Evolutionary conservation across 2,113 vertebrate species (phyloP).

Genomic region (Nymphicus hollandicus): DNA sequence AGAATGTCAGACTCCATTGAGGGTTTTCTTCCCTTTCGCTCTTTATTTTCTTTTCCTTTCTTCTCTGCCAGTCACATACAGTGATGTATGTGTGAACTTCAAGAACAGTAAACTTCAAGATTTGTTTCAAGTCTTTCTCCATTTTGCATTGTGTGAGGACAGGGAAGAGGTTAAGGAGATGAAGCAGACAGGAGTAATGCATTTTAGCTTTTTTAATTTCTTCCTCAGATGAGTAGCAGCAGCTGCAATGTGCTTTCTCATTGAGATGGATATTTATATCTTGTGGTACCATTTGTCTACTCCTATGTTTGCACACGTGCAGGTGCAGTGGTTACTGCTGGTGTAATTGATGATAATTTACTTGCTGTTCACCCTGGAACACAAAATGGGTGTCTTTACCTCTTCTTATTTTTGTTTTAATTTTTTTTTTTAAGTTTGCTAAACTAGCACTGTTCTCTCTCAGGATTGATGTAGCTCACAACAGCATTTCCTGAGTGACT

Average conservation of each 20-base stretch:
- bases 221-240: not conserved
- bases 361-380: not conserved
- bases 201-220: not conserved
- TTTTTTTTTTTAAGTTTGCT: not conserved
- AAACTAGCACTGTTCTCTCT: not conserved
- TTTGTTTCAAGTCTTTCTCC: not conserved
- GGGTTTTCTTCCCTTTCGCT: not conserved
- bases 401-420: not conserved
- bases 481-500: not conserved
- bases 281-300: not conserved
- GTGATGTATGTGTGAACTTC: no score
- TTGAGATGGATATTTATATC: not conserved
- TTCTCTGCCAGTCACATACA: not conserved
- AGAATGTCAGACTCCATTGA: not conserved
- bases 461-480: not conserved
- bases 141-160: not conserved
- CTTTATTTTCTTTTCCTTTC: not conserved
- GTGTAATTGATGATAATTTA: not conserved
- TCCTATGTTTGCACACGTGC: fast-evolving
- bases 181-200: not conserved
- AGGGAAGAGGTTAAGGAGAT: not conserved
- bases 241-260: not conserved
- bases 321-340: not conserved
- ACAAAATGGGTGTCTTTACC: not conserved
- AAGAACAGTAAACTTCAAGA: not conserved